These are phyloP conservation scores for Coreius guichenoti DNA, from an alignment of 2,797 vertebrate species.

Conservation along the genomic window DNA sequence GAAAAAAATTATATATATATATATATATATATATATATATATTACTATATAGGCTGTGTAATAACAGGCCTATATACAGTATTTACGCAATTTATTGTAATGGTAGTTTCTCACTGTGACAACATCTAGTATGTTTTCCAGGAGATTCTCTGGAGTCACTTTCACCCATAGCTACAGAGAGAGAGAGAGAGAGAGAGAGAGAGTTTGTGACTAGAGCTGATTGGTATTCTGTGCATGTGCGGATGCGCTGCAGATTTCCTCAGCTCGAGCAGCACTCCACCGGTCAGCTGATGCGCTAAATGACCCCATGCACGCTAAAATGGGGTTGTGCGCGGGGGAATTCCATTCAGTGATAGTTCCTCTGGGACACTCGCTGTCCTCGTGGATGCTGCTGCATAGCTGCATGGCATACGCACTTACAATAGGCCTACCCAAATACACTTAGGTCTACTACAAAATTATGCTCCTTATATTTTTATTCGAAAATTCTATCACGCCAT, in stretches of 20 bases:
- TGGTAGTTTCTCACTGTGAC: background rate
- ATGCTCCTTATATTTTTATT: background rate
- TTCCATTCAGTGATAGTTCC: slow-evolving; percentile 37
- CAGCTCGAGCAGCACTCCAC: slow-evolving; percentile 34
- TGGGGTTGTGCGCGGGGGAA: slow-evolving; percentile 38
- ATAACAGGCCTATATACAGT: background rate
- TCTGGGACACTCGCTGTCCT: slow-evolving; percentile 6
- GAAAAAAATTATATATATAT: background rate
- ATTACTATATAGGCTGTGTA: background rate
- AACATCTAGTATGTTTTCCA: background rate
- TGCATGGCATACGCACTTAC: background rate
- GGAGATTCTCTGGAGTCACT: slow-evolving; percentile 1
- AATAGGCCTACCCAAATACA: background rate
- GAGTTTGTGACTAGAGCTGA: slow-evolving; percentile 47
- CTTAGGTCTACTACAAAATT: background rate
- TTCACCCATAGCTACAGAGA: slow-evolving; percentile 1
- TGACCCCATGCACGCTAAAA: slow-evolving; percentile 20
- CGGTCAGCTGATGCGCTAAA: slow-evolving; percentile 42
- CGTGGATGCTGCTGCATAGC: slow-evolving; percentile 11
- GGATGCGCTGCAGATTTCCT: slow-evolving; percentile 62
- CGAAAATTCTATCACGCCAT: background rate
- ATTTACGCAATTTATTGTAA: background rate
- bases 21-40: too few species aligned
- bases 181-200: background rate
- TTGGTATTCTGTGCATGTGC: slow-evolving; percentile 51